Evolutionary conservation across 1,140 invertebrate species (phyloP).

Genomic region (Drosophila nigromelanica): DNA sequence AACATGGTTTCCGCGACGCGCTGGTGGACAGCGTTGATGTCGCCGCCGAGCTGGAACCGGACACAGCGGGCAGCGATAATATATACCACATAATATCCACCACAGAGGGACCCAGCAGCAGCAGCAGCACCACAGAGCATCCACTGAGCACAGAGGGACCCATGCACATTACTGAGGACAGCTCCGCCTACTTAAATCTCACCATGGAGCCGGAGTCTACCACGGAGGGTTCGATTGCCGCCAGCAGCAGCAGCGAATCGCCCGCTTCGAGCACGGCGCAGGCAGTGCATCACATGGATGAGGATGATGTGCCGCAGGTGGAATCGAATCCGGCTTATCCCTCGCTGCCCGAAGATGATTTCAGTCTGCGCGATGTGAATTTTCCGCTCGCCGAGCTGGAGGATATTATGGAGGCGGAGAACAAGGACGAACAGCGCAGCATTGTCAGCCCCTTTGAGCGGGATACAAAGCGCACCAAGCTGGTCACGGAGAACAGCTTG

Average conservation of each 20-base stretch:
- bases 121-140: slow-evolving; percentile 13
- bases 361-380: slow-evolving; percentile 75
- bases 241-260: slow-evolving; percentile 40
- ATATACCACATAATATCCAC: slow-evolving; percentile 81
- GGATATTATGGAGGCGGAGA: slow-evolving; percentile 60
- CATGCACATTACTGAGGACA: background rate
- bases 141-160: slow-evolving; percentile 43
- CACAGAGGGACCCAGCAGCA: slow-evolving; percentile 61
- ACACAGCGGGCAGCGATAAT: slow-evolving; percentile 75
- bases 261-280: slow-evolving; percentile 24
- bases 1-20: slow-evolving; percentile 56
- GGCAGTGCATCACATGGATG: slow-evolving; percentile 66
- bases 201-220: slow-evolving; percentile 27
- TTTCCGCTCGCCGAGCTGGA: slow-evolving; percentile 72
- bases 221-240: slow-evolving; percentile 36
- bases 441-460: slow-evolving; percentile 56
- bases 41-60: slow-evolving; percentile 58
- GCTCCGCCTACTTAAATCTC: slow-evolving; percentile 10
- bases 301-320: slow-evolving; percentile 73
- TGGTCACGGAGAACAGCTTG: slow-evolving; percentile 39
- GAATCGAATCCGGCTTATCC: slow-evolving; percentile 81
- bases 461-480: slow-evolving; percentile 49
- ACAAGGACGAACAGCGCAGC: slow-evolving; percentile 66
- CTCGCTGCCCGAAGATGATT: slow-evolving; percentile 77
- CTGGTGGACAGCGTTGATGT: slow-evolving; percentile 31